Base-by-base conservation (phyloP, 2,888 invertebrate genomes). In the Dicyrtoma fusca region DNA sequence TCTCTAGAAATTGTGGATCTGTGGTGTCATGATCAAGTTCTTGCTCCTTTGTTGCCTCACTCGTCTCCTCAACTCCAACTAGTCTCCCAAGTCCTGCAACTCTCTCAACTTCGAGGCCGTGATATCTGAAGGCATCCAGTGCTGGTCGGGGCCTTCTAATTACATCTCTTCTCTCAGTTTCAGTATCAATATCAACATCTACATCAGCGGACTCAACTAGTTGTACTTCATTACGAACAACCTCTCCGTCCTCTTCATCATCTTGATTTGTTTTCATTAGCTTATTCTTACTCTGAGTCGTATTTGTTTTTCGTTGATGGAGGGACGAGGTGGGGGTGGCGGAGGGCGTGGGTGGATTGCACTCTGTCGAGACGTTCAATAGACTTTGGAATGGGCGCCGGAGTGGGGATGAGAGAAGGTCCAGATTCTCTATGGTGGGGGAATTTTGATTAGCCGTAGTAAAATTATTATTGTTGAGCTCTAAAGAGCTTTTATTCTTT, bases 1-100 rank as follows among this genome's bases (percentile, higher is more conserved):
- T 68, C 53, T 80, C 80, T 11, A 80, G 65, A 55, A 80, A 80
- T 55, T 76, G 75, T 11, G 80, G 80, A 51, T 80, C 79, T n/a
- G 79, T 79, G 10, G 75, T 71, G 68, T 80, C 79, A 71, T 80
- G 77, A 19, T 57, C 47, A 2, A 53, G 26, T n/a, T 62, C 44
- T 42, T n/a, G 17, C 8, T 34, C 10, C 6, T 5, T 17, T 25
- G 25, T 1, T 6, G 14, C 14, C 13, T 34, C 34, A 45, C 13
- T 45, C 1, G 45, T 21, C 21, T 63, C 21, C 23, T 47, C 44
- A 14, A 44, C 10, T 62, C 17, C 25, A 19, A 42, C 62, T n/a
- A 59, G 47, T 1, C n/a, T n/a, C n/a, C n/a, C n/a, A n/a, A n/a
- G n/a, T n/a, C n/a, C n/a, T n/a, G n/a, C n/a, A n/a, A n/a, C 4